A percentile compares a stretch with the other conserved stretches of the same genome.
phyloP scores from a whole-genome alignment of 2,797 vertebrate species.

The Tangara arthus region DNA sequence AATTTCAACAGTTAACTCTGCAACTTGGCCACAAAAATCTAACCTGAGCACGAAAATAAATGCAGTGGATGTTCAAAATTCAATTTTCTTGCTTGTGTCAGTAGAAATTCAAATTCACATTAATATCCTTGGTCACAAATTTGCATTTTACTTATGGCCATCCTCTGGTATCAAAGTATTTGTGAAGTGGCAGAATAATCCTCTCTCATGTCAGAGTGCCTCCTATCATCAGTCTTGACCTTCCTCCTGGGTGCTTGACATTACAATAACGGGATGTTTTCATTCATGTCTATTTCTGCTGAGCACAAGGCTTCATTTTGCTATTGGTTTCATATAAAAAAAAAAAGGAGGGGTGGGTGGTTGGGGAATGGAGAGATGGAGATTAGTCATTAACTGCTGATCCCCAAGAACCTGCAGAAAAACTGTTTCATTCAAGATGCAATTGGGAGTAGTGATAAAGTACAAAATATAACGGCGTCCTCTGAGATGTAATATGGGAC shows the following conservation, averaged over 20 bases:
- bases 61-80: not conserved
- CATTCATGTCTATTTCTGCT: not conserved
- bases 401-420: not conserved
- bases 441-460: not conserved
- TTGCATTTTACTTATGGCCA: not conserved
- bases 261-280: not conserved
- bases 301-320: not conserved
- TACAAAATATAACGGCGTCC: not conserved
- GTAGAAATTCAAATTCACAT: not conserved
- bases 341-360: fast-evolving
- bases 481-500: not conserved
- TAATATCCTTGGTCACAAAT: not conserved
- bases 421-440: not conserved
- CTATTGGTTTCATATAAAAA: not conserved
- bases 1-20: not conserved
- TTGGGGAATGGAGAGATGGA: not conserved
- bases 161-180: not conserved
- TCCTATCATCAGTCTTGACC: not conserved
- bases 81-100: not conserved
- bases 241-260: not conserved
- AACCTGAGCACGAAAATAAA: not conserved
- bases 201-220: not conserved
- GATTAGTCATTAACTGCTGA: not conserved
- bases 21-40: not conserved
- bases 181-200: not conserved